Conservation (phyloP, 2,113 vertebrate species). For the Telmatochromis sp. region DNA sequence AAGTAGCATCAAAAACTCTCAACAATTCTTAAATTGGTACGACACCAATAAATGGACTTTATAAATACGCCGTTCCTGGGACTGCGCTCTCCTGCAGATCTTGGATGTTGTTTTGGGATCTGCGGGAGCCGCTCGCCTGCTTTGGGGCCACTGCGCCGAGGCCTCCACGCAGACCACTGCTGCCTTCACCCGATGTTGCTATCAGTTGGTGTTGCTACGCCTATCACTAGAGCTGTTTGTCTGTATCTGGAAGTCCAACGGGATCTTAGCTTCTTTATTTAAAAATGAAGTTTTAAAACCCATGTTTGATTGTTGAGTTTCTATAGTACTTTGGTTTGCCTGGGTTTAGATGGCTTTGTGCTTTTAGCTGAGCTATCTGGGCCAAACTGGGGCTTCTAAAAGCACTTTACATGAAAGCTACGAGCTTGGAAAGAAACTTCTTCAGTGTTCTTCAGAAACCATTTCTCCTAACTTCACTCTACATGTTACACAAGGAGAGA, state of each 20-base stretch:
- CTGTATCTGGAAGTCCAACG: neutral
- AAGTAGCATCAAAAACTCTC: neutral
- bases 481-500: neutral
- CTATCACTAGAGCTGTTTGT: neutral
- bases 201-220: neutral
- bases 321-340: neutral
- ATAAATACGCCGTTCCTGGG: neutral
- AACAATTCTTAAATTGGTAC: neutral
- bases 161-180: neutral
- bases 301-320: neutral
- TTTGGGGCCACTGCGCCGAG: neutral
- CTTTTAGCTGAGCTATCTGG: neutral
- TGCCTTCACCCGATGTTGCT: neutral
- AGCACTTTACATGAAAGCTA: neutral
- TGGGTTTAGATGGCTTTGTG: neutral
- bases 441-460: neutral
- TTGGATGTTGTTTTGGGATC: neutral
- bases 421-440: neutral
- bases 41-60: neutral
- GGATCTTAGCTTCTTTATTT: neutral
- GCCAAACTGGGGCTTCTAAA: neutral
- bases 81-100: neutral
- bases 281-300: neutral
- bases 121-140: neutral
- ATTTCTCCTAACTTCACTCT: neutral